These are phyloP conservation scores for Iselma pallidipennis DNA, from an alignment of 2,888 invertebrate species.

Conservation along the genomic window DNA sequence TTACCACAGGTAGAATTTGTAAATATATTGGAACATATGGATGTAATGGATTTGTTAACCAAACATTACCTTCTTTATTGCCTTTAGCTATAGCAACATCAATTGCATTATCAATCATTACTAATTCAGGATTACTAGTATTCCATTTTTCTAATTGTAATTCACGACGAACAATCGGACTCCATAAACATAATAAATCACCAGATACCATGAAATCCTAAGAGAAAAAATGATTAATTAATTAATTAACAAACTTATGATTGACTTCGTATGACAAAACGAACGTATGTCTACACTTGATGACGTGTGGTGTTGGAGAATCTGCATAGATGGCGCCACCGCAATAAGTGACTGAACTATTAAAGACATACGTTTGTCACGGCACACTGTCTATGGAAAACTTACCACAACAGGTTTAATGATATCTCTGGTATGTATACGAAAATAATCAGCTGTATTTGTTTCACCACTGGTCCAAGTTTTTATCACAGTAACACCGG, in stretches of 20 bases:
- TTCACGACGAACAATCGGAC: conserved; percentile 53
- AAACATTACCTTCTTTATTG: conserved; percentile 43
- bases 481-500: conserved; percentile 60
- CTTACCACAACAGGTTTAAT: conserved; percentile 50
- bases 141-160: conserved; percentile 52
- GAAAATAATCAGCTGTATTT: conserved; percentile 53
- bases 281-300: too few species aligned
- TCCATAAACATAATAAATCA: conserved; percentile 60
- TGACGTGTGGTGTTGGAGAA: too few species aligned
- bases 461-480: conserved; percentile 53
- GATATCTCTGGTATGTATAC: conserved; percentile 52
- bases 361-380: too few species aligned
- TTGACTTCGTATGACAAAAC: too few species aligned
- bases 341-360: too few species aligned
- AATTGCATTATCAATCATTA: conserved; percentile 46
- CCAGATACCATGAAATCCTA: conserved; percentile 57
- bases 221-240: conserved; percentile 14
- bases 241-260: background rate
- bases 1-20: conserved; percentile 43
- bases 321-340: too few species aligned
- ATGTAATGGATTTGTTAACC: conserved; percentile 49
- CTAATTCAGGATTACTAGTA: conserved; percentile 47
- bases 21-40: conserved; percentile 46
- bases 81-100: conserved; percentile 52
- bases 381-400: too few species aligned